A percentile compares a stretch with the other conserved stretches of the same genome.
These are phyloP conservation scores for Drosophila pseudotakahashii DNA, from an alignment of 2,888 invertebrate species.

Conservation along the genomic window DNA sequence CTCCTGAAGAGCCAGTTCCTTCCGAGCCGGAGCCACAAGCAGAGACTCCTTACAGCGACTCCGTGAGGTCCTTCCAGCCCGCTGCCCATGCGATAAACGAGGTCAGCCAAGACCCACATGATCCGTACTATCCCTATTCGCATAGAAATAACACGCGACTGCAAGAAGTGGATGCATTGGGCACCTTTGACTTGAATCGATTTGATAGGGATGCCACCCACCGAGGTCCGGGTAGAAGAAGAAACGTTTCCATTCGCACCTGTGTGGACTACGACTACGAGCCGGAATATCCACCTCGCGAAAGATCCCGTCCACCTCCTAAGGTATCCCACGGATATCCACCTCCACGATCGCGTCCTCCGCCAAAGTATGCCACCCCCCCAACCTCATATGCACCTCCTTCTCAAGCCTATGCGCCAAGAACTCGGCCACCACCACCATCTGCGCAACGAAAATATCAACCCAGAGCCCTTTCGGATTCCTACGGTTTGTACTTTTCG, in stretches of 20 bases:
- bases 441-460: background rate
- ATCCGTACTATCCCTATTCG: constrained; percentile 29
- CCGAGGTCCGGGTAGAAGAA: constrained; percentile 9
- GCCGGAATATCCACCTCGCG: background rate
- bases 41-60: background rate
- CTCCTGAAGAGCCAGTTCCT: background rate
- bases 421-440: background rate
- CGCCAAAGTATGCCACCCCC: background rate
- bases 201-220: constrained; percentile 38
- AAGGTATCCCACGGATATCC: background rate
- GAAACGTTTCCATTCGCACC: constrained; percentile 57
- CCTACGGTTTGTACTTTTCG: background rate
- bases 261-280: constrained; percentile 58
- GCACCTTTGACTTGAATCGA: constrained; percentile 37
- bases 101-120: background rate
- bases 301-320: background rate
- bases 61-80: constrained; percentile 2
- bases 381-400: too few relatives aligned
- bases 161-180: constrained; percentile 9
- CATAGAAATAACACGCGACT: background rate
- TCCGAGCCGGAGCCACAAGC: background rate
- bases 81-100: background rate
- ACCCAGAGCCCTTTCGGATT: background rate
- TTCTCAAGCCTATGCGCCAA: background rate
- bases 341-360: background rate